Evolutionary conservation across 2,797 vertebrate species (phyloP).

Genomic region (Gambelia wislizenii): DNA sequence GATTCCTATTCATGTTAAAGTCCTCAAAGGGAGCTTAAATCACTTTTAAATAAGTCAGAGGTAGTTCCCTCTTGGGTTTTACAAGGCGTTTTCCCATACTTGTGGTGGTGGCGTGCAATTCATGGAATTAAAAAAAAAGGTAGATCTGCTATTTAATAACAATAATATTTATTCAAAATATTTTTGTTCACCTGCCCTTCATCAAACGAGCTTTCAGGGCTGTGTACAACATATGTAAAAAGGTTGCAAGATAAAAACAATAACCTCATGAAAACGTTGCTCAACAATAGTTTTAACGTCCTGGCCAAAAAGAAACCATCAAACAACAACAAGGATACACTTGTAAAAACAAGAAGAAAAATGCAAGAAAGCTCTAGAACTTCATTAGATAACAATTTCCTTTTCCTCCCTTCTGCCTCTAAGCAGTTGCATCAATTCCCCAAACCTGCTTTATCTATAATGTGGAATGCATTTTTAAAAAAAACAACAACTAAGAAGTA

Average conservation of each 20-base stretch:
- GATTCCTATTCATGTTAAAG: neutral
- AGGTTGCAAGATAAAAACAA: neutral
- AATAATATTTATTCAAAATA: neutral
- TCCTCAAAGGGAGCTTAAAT: neutral
- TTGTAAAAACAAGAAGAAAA: neutral
- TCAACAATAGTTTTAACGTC: neutral
- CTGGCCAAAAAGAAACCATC: neutral
- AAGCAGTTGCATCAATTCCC: neutral
- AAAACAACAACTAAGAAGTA: neutral
- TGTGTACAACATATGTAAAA: neutral
- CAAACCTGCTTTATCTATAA: neutral
- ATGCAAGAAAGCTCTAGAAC: neutral
- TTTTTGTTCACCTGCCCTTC: neutral
- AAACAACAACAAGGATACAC: neutral
- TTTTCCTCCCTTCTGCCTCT: neutral
- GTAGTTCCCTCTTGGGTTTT: neutral
- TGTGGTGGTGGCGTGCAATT: neutral
- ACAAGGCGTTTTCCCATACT: neutral
- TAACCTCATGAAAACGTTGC: neutral
- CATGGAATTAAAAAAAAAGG: neutral
- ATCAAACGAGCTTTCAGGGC: neutral
- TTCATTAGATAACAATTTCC: neutral
- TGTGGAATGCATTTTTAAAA: rapidly evolving
- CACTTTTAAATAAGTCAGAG: neutral
- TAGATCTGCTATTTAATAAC: neutral